Conservation (phyloP, 2,888 invertebrate genomes). For the Dione vanillae region DNA sequence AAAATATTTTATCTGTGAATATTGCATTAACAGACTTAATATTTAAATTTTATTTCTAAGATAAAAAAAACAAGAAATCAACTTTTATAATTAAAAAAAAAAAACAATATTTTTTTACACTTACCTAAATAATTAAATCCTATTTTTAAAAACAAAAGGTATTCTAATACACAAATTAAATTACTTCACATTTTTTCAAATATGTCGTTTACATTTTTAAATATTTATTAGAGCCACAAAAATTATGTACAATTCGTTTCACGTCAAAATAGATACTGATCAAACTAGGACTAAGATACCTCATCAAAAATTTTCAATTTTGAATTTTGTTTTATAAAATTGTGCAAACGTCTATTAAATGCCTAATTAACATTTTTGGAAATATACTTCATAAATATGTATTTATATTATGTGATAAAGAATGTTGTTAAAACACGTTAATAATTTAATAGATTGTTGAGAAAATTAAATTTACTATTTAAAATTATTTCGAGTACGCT, state of each 20-base stretch:
- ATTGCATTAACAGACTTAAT: too few relatives aligned
- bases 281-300: neutral
- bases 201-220: neutral
- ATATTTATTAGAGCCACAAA: neutral
- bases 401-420: neutral
- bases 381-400: neutral
- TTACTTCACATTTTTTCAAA: neutral
- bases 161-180: neutral
- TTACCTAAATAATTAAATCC: constrained; percentile 16
- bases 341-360: neutral
- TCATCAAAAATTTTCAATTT: neutral
- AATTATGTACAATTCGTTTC: neutral
- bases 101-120: neutral
- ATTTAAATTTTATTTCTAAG: neutral
- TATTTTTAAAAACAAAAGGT: neutral
- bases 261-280: neutral
- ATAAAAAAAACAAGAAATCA: too few relatives aligned
- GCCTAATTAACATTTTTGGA: neutral
- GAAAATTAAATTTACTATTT: too few relatives aligned
- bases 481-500: too few relatives aligned
- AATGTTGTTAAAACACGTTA: neutral
- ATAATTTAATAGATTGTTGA: too few relatives aligned
- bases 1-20: too few relatives aligned
- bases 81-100: too few relatives aligned
- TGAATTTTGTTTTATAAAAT: neutral